Evolutionary conservation across 2,797 vertebrate genomes (phyloP), one percentile per base, ranked within the genome.

Genomic region (Zenarchopterus dispar): DNA sequence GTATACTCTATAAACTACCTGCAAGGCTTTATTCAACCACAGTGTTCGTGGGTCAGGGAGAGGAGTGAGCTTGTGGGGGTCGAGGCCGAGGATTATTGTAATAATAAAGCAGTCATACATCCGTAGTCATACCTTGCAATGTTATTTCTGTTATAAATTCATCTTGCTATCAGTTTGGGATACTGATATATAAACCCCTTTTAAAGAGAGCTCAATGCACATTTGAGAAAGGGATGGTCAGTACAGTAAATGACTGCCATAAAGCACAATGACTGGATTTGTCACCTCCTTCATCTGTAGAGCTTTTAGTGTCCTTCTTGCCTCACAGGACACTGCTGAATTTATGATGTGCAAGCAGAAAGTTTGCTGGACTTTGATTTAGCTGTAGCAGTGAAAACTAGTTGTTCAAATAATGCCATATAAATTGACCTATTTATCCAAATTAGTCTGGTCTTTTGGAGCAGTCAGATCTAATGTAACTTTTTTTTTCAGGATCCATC

Each of bases 271-370:
- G 70, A 51, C 46, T 60, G 56, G 55, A 68, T 57, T 39, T 80
- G 81, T 56, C 63, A 41, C 55, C 55, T 66, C 52, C 52, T 56
- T 75, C 70, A 78, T 80, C 73, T 75, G 54, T 24, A 61, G 47
- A 65, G 70, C 58, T 62, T 84, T 85, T 73, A 84, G 81, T 70
- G 71, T 71, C 54, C 46, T 73, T 73, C 61, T 72, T 78, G 62
- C 62, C 66, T 74, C 73, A 63, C 62, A 72, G 75, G 70, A 82
- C 63, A 61, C 56, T 4, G 2, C 46, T 49, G 56, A 57, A 63
- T 79, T 68, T 59, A 36, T 62, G 53, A 17, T 67, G 53, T n/a
- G 43, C 23, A 6, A 11, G 36, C 39, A 53, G 53, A 16, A 22
- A 31, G 48, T 70, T 52, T 56, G 55, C 47, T 15, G 52, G 31